These are phyloP conservation scores for Drosophila acutilabella DNA, from an alignment of 2,888 invertebrate genomes.

Conservation along the genomic window DNA sequence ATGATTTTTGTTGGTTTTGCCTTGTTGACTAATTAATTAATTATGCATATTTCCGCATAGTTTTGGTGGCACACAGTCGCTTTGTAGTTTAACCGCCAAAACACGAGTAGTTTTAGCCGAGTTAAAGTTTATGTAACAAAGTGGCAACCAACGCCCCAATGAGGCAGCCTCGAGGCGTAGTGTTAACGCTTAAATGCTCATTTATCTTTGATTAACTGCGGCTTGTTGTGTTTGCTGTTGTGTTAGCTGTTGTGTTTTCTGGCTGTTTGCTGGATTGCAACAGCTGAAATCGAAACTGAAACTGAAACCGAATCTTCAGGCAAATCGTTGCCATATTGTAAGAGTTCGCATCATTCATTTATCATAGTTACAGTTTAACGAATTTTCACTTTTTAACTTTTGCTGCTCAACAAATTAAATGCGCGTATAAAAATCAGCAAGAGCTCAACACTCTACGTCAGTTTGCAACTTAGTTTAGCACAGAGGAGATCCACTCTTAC, in stretches of 20 bases:
- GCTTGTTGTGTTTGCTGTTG: conserved; percentile 10
- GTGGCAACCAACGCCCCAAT: conserved; percentile 66
- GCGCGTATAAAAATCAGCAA: conserved; percentile 63
- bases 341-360: conserved; percentile 72
- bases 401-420: conserved; percentile 32
- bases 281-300: conserved; percentile 56
- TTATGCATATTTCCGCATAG: conserved; percentile 75
- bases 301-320: conserved; percentile 40
- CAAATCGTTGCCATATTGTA: conserved; percentile 54
- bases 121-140: conserved; percentile 62
- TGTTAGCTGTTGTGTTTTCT: conserved; percentile 9
- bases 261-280: conserved; percentile 50
- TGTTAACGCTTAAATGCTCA: conserved; percentile 70
- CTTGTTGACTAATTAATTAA: conserved; percentile 71
- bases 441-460: conserved; percentile 41
- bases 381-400: conserved; percentile 52
- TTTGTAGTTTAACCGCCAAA: conserved; percentile 67
- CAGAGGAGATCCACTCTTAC: conserved; percentile 36
- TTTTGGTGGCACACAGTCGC: conserved; percentile 48
- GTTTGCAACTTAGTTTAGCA: conserved; percentile 51
- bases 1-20: conserved; percentile 17
- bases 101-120: conserved; percentile 59
- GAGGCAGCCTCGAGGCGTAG: conserved; percentile 45
- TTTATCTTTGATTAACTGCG: conserved; percentile 72
- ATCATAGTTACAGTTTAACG: conserved; percentile 60